Base-by-base conservation (phyloP, 1,140 invertebrate species). In the Camponotus pennsylvanicus region DNA sequence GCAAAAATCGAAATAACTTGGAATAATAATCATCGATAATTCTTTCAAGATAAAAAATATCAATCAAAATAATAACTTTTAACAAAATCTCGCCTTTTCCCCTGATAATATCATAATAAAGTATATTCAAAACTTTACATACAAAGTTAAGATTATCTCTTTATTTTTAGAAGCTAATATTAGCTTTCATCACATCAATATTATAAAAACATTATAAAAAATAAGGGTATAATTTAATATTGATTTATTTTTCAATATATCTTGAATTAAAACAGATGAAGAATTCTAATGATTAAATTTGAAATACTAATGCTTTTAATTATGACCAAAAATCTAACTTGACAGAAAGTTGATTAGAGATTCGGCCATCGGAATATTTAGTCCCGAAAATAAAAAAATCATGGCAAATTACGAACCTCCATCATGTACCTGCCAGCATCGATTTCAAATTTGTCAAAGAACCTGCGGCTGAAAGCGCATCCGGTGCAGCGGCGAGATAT, bases 361-460 rank as follows among this genome's bases (percentile, higher is more conserved):
- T 5, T 18, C 13, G 40, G n/a, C 1, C 27, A n/a, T 59, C 3
- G 42, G 45, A 8, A 42, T 13, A 7, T 18, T 70, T 82, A 52
- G 40, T 21, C 34, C 34, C 34, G 34, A 73, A 61, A 61, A 3
- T 71, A 32, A 34, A 80, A 79, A 80, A 69, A 57, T 80, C 13
- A 15, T 40, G 21, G 34, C n/a, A 27, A 42, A 80, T 80, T 70
- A 80, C 57, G 79, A 61, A 37, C 21, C 42, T 73, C 69, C 79
- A 63, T 63, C 69, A 61, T 55, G 52, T 32, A 59, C 9, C 67
- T 59, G 67, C 79, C 52, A 82, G n/a, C 69, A 40, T 83, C 69
- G 69, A 75, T 73, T 75, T 49, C 55, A 45, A 75, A 83, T 83
- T 83, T 75, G 79, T 83, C 79, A 83, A 83, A 83, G 79, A 83